Percentiles rank a stretch among this genome's conserved stretches.
Conservation (phyloP, 1,140 invertebrate species). For the Pachyrhynchus sulphureomaculatus region DNA sequence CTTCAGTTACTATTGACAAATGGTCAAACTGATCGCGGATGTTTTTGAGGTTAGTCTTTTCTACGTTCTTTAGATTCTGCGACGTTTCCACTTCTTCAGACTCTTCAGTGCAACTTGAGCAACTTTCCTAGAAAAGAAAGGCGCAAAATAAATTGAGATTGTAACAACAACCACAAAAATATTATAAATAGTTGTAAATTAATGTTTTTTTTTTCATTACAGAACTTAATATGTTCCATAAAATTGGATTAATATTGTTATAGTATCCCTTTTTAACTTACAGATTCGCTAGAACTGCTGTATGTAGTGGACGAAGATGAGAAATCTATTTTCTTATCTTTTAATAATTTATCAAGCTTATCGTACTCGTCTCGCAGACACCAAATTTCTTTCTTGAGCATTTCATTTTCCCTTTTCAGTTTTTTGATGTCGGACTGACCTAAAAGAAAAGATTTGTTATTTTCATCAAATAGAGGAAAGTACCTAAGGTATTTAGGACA, state of each 20-base stretch:
- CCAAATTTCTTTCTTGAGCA: constrained; percentile 82
- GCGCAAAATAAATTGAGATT: not conserved
- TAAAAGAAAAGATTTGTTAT: too few species aligned
- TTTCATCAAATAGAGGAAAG: too few species aligned
- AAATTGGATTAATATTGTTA: too few species aligned
- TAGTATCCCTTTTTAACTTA: constrained; percentile 35
- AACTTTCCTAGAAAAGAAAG: constrained; percentile 41
- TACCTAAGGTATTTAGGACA: too few species aligned
- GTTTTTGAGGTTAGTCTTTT: constrained; percentile 49
- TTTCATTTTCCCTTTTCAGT: constrained; percentile 81
- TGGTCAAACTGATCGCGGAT: constrained; percentile 69
- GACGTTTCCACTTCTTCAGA: constrained; percentile 53
- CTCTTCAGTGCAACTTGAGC: constrained; percentile 47
- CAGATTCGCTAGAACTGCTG: constrained; percentile 45
- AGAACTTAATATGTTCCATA: too few species aligned
- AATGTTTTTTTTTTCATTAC: too few species aligned
- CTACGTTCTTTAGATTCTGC: constrained; percentile 49
- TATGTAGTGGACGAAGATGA: constrained; percentile 52
- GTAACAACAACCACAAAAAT: not conserved
- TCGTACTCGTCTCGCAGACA: constrained; percentile 84
- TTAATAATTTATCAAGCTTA: constrained; percentile 74
- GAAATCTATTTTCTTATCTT: constrained; percentile 61
- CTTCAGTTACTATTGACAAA: constrained; percentile 72
- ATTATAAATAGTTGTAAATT: too few species aligned
- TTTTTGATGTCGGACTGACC: constrained; percentile 88